Evolutionary conservation across 1,140 invertebrate genomes (phyloP).

Genomic region (Drosophila pachea): DNA sequence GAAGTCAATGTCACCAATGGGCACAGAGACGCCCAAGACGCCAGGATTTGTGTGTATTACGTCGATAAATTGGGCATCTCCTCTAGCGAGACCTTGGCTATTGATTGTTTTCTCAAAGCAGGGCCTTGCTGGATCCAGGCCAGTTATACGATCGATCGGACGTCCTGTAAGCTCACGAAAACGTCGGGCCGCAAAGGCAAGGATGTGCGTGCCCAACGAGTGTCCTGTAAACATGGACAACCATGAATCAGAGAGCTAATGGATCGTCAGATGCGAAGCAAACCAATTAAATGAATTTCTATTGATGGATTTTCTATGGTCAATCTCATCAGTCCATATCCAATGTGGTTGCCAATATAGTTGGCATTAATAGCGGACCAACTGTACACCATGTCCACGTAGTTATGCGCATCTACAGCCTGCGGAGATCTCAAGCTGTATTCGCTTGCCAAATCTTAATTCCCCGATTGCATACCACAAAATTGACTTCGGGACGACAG

Average conservation of each 20-base stretch:
- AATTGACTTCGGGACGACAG: slow-evolving; percentile 65
- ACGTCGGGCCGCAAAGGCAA: slow-evolving; percentile 79
- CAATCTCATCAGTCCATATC: slow-evolving; percentile 51
- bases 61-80: slow-evolving; percentile 83
- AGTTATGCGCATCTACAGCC: slow-evolving; percentile 66
- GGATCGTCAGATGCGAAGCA: neutral
- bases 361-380: slow-evolving; percentile 76
- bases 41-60: slow-evolving; percentile 88
- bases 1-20: slow-evolving; percentile 85
- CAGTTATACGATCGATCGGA: slow-evolving; percentile 81
- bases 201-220: slow-evolving; percentile 80
- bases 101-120: slow-evolving; percentile 79
- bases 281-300: slow-evolving; percentile 74
- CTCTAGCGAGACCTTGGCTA: slow-evolving; percentile 79
- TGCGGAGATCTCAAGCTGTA: too few relatives aligned
- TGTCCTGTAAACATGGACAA: slow-evolving; percentile 38
- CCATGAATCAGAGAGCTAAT: neutral
- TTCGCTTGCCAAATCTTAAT: too few relatives aligned
- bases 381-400: slow-evolving; percentile 70
- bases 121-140: slow-evolving; percentile 86
- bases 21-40: slow-evolving; percentile 80
- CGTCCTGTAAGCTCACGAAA: slow-evolving; percentile 70
- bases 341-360: slow-evolving; percentile 62
- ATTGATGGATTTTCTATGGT: slow-evolving; percentile 48
- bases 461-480: slow-evolving; percentile 65